Evolutionary conservation across 2,797 vertebrate species (phyloP).

Genomic region (Cuculus canorus): DNA sequence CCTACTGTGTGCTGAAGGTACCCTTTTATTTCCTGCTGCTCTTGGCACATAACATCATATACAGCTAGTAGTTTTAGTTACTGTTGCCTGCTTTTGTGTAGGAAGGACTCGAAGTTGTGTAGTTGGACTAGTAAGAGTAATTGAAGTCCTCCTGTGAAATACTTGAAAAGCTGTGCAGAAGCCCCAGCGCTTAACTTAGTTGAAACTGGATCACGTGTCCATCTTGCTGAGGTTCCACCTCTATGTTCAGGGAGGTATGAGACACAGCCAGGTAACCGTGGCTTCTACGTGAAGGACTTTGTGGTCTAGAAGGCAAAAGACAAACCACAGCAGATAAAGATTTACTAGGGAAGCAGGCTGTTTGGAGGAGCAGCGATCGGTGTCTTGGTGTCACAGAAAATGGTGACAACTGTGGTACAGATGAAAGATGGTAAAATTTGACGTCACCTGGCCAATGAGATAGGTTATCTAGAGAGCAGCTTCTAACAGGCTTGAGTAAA

Average conservation of each 20-base stretch:
- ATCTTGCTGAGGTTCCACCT: background rate
- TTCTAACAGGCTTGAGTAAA: background rate
- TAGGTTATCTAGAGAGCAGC: background rate
- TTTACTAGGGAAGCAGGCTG: background rate
- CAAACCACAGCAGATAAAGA: background rate
- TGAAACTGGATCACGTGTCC: background rate
- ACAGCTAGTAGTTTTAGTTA: background rate
- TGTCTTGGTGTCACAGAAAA: background rate
- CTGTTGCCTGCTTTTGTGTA: background rate
- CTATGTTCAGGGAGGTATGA: accelerated
- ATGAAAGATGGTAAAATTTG: background rate
- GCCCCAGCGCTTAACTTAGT: background rate
- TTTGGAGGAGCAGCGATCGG: background rate
- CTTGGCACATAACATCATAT: background rate
- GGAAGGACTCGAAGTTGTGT: background rate
- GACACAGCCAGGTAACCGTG: background rate
- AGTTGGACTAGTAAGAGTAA: background rate
- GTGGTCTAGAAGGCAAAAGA: background rate
- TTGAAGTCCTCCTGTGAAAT: background rate
- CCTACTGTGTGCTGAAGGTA: background rate
- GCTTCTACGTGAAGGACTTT: background rate
- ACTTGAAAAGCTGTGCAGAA: background rate
- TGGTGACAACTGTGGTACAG: background rate
- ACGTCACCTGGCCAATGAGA: background rate
- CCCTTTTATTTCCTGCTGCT: background rate